phyloP scores from a whole-genome alignment of 1,140 invertebrate species.

The Ladona fulva region DNA sequence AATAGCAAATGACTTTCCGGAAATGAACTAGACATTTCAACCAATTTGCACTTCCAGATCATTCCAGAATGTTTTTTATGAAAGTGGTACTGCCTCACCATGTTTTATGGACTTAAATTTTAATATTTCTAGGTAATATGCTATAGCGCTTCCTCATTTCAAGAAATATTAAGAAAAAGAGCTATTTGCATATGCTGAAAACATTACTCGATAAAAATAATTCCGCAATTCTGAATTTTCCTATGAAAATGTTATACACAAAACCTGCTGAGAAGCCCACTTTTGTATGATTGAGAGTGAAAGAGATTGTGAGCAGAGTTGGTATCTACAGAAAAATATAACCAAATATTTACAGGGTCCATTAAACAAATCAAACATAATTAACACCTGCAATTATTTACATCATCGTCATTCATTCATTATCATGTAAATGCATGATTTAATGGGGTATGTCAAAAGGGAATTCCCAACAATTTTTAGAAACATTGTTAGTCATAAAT shows the following conservation, averaged over 20 bases:
- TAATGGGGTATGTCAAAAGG: not conserved
- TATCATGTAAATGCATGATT: constrained; percentile 7
- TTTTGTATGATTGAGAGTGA: constrained; percentile 7
- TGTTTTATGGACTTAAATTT: not conserved
- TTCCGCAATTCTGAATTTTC: not conserved
- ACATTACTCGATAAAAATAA: not conserved
- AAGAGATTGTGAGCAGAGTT: not conserved
- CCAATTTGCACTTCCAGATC: no score
- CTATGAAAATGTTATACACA: not conserved
- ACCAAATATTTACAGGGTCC: constrained; percentile 9
- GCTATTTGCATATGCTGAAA: not conserved
- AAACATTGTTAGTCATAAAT: not conserved
- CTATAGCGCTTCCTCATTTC: not conserved
- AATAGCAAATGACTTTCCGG: not conserved
- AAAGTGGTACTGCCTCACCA: not conserved
- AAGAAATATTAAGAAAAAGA: not conserved
- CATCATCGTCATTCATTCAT: not conserved
- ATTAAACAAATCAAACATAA: not conserved
- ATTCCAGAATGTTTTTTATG: not conserved
- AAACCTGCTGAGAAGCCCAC: not conserved
- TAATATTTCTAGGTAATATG: not conserved
- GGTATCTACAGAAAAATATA: constrained; percentile 1
- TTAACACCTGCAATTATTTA: constrained; percentile 2
- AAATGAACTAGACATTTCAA: no score
- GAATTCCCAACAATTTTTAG: not conserved